phyloP scores from a whole-genome alignment of 1,140 invertebrate species.

The Conus betulinus region DNA sequence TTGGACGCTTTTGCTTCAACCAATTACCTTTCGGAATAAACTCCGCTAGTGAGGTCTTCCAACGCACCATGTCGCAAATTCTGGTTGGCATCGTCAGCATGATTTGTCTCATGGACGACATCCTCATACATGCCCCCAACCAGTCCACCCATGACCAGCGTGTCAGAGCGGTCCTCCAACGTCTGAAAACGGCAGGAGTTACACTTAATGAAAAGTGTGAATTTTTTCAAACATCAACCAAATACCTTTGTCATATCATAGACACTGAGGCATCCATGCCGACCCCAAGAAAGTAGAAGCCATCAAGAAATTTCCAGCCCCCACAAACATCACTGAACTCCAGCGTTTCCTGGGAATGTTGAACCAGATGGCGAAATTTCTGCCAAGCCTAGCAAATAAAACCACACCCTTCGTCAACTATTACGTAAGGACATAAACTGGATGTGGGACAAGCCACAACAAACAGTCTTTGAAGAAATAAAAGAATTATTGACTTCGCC shows the following conservation, averaged over 20 bases:
- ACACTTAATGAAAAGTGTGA: slow-evolving; percentile 11
- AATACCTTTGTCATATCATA: slow-evolving; percentile 43
- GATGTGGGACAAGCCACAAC: slow-evolving; percentile 37
- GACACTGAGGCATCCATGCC: slow-evolving; percentile 43
- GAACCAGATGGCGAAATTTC: slow-evolving; percentile 37
- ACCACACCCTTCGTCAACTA: slow-evolving; percentile 35
- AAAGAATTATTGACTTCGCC: slow-evolving; percentile 33
- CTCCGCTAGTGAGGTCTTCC: slow-evolving; percentile 47
- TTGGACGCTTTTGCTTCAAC: slow-evolving; percentile 70
- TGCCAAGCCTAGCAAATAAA: no score
- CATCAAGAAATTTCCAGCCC: slow-evolving; percentile 58
- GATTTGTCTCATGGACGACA: no score
- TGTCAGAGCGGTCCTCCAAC: background rate
- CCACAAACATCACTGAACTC: slow-evolving; percentile 49
- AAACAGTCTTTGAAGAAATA: slow-evolving; percentile 37
- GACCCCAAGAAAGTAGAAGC: slow-evolving; percentile 67
- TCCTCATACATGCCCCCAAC: no score
- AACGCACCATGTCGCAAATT: no score
- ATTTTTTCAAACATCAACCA: background rate
- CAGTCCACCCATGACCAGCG: no score
- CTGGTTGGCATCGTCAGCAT: no score
- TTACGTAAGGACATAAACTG: slow-evolving; percentile 39
- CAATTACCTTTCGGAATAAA: slow-evolving; percentile 75
- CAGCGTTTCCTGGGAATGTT: slow-evolving; percentile 36
- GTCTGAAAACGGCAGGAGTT: background rate